Evolutionary conservation across 2,797 vertebrate species (phyloP), one percentile per base, ranked within the genome.

Genomic region (Dicrostonyx torquatus): DNA sequence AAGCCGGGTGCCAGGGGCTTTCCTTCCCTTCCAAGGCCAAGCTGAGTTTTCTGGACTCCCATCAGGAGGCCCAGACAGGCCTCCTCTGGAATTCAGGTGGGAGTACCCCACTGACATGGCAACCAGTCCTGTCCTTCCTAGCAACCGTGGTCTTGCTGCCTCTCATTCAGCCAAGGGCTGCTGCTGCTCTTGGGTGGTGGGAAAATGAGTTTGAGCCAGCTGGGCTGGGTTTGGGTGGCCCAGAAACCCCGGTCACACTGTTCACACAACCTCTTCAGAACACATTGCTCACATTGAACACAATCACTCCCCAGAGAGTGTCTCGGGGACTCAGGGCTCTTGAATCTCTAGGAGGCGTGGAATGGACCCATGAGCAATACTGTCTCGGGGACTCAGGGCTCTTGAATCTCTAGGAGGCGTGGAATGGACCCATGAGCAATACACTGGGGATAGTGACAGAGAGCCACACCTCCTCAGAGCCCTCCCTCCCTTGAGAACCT

Each of bases 41-140:
- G 50, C 73, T 89, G 89, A 60, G 72, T 68, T 96, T 96, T 92
- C 87, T 95, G 84, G 91, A 87, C 75, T 85, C 91, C 1, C 37
- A 77, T 29, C 83, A 37, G 77, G n/a, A 76, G 68, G 60, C 79
- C 14, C 62, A 17, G 64, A n/a, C 72, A 24, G 60, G 43, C 77
- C 79, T 90, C 62, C 48, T 88, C 62, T 43, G 64, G 79, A 89
- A 48, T 85, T 64, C 88, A 77, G 53, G 85, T 85, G 87, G 64
- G 66, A 79, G 82, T 60, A 10, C 31, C 45, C n/a, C 6, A 0
- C 2, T 29, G 66, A 34, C 34, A 18, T 1, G n/a, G 29, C 50
- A 66, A 62, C 83, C 90, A 18, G 0, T 9, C 26, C 83, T 37
- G 20, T 55, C 53, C 76, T 95, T 79, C 72, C 37, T 55, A 20